These are phyloP conservation scores for Caenorhabditis afra DNA, from an alignment of 2,888 invertebrate species.

Conservation along the genomic window DNA sequence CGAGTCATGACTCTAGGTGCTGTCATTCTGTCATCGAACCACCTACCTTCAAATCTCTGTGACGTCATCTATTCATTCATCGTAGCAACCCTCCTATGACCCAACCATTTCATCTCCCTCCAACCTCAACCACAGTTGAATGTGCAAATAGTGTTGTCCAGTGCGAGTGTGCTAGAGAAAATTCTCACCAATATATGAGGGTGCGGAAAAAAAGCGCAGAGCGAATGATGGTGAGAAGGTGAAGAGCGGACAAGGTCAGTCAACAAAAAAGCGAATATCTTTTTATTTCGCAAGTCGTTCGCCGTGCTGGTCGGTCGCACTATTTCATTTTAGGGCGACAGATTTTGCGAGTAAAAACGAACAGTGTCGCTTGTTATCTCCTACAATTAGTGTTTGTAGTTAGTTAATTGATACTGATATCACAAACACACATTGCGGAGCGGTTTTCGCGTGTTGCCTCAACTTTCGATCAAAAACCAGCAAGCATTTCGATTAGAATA, in stretches of 20 bases:
- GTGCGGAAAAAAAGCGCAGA: constrained; percentile 2
- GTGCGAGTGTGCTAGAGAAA: too few relatives aligned
- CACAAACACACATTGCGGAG: constrained; percentile 4
- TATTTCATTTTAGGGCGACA: too few relatives aligned
- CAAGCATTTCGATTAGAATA: constrained; percentile 55
- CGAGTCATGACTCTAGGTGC: too few relatives aligned
- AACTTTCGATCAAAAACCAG: constrained; percentile 49
- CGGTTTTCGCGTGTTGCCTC: constrained; percentile 16
- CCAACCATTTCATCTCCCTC: too few relatives aligned
- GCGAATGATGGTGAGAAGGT: not conserved
- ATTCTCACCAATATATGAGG: not conserved
- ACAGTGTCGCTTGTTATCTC: too few relatives aligned
- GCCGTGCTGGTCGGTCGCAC: not conserved
- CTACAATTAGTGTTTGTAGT: not conserved
- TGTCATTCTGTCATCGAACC: too few relatives aligned
- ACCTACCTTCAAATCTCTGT: too few relatives aligned
- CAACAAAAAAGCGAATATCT: constrained; percentile 13
- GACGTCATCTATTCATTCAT: too few relatives aligned
- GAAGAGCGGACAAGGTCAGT: constrained; percentile 17
- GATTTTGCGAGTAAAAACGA: too few relatives aligned
- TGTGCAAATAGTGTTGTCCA: too few relatives aligned
- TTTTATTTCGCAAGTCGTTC: constrained; percentile 8
- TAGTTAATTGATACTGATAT: not conserved
- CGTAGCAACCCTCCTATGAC: too few relatives aligned
- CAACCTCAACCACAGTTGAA: too few relatives aligned